A percentile compares a stretch with the other conserved stretches of the same genome.
These are phyloP conservation scores for Brachymystax lenok DNA, from an alignment of 2,797 vertebrate genomes.

Conservation along the genomic window DNA sequence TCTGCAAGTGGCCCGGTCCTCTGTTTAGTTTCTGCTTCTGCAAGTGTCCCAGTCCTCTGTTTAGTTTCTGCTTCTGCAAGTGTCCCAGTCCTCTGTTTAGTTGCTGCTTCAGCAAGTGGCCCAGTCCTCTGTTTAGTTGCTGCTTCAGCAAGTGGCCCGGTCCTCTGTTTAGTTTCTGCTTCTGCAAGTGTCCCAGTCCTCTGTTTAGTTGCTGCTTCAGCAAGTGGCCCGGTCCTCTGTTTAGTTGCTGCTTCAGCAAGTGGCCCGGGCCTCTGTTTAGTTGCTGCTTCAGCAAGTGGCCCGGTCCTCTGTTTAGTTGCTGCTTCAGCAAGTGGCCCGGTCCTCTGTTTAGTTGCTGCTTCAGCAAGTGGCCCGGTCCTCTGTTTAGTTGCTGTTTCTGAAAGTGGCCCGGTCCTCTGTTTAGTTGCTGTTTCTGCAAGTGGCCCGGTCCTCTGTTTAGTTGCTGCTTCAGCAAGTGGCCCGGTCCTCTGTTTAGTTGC, in stretches of 20 bases:
- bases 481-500: slow-evolving; percentile 7
- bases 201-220: slow-evolving; percentile 16
- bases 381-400: slow-evolving; percentile 8
- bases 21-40: slow-evolving; percentile 23
- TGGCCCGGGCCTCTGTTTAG: background rate
- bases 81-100: background rate
- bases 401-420: slow-evolving; percentile 15
- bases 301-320: background rate
- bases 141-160: background rate
- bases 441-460: slow-evolving; percentile 17
- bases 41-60: no score
- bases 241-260: slow-evolving; percentile 17
- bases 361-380: background rate
- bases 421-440: slow-evolving; percentile 9
- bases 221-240: no score
- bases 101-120: slow-evolving; percentile 11
- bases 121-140: background rate
- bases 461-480: slow-evolving; percentile 20
- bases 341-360: slow-evolving; percentile 18
- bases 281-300: slow-evolving; percentile 11
- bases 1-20: slow-evolving; percentile 14
- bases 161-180: slow-evolving; percentile 18
- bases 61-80: slow-evolving; percentile 18
- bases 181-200: background rate
- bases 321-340: background rate